These are phyloP conservation scores for Pollimyrus isidori DNA, from an alignment of 2,113 vertebrate species.

Conservation along the genomic window DNA sequence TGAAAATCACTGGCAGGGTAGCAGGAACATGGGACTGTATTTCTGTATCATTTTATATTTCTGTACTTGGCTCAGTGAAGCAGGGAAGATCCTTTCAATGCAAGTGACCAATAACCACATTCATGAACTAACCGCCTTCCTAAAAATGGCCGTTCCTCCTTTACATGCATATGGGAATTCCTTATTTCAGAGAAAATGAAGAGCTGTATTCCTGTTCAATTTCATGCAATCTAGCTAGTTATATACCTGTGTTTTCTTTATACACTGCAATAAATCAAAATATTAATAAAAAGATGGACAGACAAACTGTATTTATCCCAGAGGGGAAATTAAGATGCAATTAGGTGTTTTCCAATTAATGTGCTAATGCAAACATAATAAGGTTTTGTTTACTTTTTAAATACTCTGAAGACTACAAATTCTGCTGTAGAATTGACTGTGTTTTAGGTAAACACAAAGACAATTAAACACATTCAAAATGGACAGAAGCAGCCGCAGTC, in stretches of 20 bases:
- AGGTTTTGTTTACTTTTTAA: neutral
- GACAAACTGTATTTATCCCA: neutral
- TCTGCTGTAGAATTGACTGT: neutral
- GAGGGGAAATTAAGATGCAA: neutral
- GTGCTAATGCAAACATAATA: neutral
- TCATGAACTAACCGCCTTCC: neutral
- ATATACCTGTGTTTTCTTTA: neutral
- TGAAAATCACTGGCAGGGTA: constrained; percentile 12
- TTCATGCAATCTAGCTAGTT: neutral
- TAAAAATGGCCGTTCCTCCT: neutral
- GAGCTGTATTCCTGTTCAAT: neutral
- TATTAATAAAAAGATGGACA: neutral
- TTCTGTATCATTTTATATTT: neutral
- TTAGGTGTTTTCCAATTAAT: constrained; percentile 2
- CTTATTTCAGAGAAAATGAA: neutral
- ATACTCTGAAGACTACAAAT: neutral
- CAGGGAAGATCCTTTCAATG: neutral
- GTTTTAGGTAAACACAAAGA: neutral
- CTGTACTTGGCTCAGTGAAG: neutral
- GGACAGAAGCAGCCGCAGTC: neutral
- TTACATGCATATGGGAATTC: neutral
- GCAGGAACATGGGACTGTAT: neutral
- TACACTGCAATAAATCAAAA: neutral
- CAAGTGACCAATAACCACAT: neutral
- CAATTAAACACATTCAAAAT: neutral